Conservation (phyloP, 2,888 invertebrate genomes). For the Salpingus planirostris region DNA sequence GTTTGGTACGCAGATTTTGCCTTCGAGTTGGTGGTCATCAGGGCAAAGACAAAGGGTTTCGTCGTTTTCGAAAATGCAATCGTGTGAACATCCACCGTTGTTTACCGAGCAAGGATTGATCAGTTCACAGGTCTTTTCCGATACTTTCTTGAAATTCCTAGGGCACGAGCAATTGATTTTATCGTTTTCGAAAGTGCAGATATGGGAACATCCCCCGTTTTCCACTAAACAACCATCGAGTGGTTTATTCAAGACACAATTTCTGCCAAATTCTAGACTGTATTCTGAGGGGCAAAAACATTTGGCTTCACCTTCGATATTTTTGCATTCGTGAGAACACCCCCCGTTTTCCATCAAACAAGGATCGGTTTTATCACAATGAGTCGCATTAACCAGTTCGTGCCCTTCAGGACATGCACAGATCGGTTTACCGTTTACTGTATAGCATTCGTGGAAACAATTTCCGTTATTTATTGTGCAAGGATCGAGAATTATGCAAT, state of each 20-base stretch:
- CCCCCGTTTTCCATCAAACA: slow-evolving; percentile 47
- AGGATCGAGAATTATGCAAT: slow-evolving; percentile 30
- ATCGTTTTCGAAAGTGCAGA: slow-evolving; percentile 42
- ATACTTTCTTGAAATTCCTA: slow-evolving; percentile 38
- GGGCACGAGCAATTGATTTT: slow-evolving; percentile 47
- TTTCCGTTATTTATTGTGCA: slow-evolving; percentile 45
- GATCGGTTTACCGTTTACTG: slow-evolving; percentile 38
- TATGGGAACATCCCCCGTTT: slow-evolving; percentile 47
- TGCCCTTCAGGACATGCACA: slow-evolving; percentile 43
- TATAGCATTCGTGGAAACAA: slow-evolving; percentile 48
- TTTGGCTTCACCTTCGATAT: slow-evolving; percentile 24
- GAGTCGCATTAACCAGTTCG: slow-evolving; percentile 33
- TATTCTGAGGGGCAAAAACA: slow-evolving; percentile 45
- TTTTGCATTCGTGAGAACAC: slow-evolving; percentile 46
- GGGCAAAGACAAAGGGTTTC: slow-evolving; percentile 44
- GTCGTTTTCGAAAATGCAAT: slow-evolving; percentile 26
- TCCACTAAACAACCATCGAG: slow-evolving; percentile 30
- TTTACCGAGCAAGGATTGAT: slow-evolving; percentile 34
- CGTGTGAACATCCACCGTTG: slow-evolving; percentile 16
- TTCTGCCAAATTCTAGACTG: slow-evolving; percentile 10
- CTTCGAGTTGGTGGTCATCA: slow-evolving; percentile 35
- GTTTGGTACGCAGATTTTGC: slow-evolving; percentile 39
- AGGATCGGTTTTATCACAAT: slow-evolving; percentile 39
- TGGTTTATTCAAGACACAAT: slow-evolving; percentile 27
- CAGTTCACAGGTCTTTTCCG: slow-evolving; percentile 30